Base-by-base conservation (phyloP, 2,113 vertebrate genomes). In the Hydrolagus affinis region DNA sequence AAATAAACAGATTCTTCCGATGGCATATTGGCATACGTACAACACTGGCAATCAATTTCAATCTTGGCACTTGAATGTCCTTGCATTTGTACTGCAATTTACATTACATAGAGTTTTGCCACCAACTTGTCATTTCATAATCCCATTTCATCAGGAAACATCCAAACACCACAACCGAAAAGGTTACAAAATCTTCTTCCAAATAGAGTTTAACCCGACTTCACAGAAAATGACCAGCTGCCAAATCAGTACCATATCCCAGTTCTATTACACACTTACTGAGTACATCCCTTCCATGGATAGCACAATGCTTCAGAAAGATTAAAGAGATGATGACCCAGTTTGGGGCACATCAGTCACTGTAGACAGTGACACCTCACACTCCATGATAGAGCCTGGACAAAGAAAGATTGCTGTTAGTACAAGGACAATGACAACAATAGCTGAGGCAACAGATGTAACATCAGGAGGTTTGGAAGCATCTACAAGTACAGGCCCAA, bases 371-470 rank as follows among this genome's bases (percentile, higher is more conserved):
- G 30, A 72, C 70, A 72, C 14, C 70, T 72, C 12, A 72, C 70
- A 72, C 30, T 28, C 25, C 15, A 11, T 72, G 70, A 28, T 28
- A 72, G 25, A 72, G 30, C 70, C 70, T 30, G 70, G 66, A 69
- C 66, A 69, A 69, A 21, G 44, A 69, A 69, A 15, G 15, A 69
- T 69, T 15, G 21, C 66, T 7, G n/a, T 30, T 44, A 30, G 70
- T 30, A 30, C 70, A 72, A 72, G 70, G 70, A 72, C 70, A 72
- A 28, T 72, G 70, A 28, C 70, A 30, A 72, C 70, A 72, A 11
- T 25, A 72, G 70, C 70, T 30, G 70, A 30, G 30, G 25, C 70
- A 28, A 14, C 23, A 28, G 70, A 30, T 12, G 25, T 72, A 72
- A 72, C 70, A 72, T 72, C 25, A 72, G 9, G 14, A 72, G 70